A percentile compares a stretch with the other conserved stretches of the same genome.
Evolutionary conservation across 23 tunicate genomes (phyloP).

Genomic region (Clavelina lepadiformis): DNA sequence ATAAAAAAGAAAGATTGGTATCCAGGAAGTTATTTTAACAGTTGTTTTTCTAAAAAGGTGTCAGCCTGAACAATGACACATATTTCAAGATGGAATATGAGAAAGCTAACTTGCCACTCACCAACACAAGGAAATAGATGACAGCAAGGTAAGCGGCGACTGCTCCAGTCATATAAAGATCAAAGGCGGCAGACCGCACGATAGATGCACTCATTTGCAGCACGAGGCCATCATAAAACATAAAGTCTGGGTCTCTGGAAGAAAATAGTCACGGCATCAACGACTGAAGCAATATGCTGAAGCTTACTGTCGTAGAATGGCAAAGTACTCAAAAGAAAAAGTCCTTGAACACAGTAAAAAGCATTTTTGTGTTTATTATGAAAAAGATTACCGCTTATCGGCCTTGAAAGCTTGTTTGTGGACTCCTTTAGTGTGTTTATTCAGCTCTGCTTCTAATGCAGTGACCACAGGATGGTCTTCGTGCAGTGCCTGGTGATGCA

Average conservation of each 20-base stretch:
- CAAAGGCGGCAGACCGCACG: conserved; percentile 82
- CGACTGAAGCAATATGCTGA: not conserved
- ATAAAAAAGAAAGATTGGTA: too few species aligned
- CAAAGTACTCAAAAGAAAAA: not conserved
- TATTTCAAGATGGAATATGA: not conserved
- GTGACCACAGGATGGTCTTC: conserved; percentile 68
- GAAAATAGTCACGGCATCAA: not conserved
- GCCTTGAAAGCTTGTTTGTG: conserved; percentile 49
- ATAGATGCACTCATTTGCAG: conserved; percentile 74
- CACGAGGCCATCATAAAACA: conserved; percentile 59
- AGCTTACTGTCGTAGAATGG: not conserved
- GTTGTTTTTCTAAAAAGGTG: too few species aligned
- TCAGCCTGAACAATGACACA: too few species aligned
- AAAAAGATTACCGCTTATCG: conserved; percentile 49
- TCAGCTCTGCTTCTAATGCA: conserved; percentile 43
- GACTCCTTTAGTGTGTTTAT: conserved; percentile 32
- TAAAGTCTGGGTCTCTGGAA: conserved; percentile 77
- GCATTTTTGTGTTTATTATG: not conserved
- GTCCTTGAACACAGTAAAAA: not conserved
- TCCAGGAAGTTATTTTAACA: too few species aligned
- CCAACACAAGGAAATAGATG: conserved; percentile 48
- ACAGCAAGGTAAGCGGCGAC: conserved; percentile 45
- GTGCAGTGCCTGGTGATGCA: conserved; percentile 39
- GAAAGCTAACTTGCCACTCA: conserved; percentile 20
- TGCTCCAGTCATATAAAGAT: conserved; percentile 58